These are phyloP conservation scores for Drosophila ananassae DNA, from an alignment of 1,140 invertebrate genomes.

Conservation along the genomic window DNA sequence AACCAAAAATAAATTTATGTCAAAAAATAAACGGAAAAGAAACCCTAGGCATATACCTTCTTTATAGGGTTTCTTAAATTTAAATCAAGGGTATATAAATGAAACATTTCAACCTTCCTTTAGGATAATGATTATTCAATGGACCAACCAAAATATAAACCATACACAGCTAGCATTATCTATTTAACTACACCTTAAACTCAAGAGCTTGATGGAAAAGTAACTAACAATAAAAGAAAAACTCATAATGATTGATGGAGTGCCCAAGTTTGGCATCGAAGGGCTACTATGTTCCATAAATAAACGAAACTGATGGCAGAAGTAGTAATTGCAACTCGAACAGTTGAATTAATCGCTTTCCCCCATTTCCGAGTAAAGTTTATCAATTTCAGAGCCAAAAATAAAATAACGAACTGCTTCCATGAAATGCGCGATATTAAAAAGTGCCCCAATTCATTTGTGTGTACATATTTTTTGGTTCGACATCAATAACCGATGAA, in stretches of 20 bases:
- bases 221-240: conserved; percentile 13
- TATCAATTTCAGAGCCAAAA: conserved; percentile 27
- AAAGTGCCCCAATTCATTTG: conserved; percentile 42
- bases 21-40: background rate
- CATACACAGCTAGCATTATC: background rate
- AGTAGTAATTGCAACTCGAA: conserved; percentile 35
- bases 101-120: too few species aligned
- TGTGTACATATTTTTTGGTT: conserved; percentile 27
- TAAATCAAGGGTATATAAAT: too few species aligned
- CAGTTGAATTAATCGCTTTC: conserved; percentile 25
- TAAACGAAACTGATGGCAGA: conserved; percentile 14
- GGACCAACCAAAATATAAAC: background rate
- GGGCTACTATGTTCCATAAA: conserved; percentile 36
- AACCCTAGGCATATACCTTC: background rate
- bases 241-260: conserved; percentile 30
- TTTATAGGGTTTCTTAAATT: too few species aligned
- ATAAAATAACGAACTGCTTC: background rate
- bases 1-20: conserved; percentile 6
- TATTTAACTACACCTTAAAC: background rate
- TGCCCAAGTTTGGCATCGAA: conserved; percentile 9
- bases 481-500: conserved; percentile 69
- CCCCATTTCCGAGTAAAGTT: conserved; percentile 17
- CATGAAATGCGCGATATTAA: conserved; percentile 33
- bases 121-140: too few species aligned
- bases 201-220: background rate